Evolutionary conservation across 92 coral and sea anemone species (phyloP).

Genomic region (Pocillopora grandis): DNA sequence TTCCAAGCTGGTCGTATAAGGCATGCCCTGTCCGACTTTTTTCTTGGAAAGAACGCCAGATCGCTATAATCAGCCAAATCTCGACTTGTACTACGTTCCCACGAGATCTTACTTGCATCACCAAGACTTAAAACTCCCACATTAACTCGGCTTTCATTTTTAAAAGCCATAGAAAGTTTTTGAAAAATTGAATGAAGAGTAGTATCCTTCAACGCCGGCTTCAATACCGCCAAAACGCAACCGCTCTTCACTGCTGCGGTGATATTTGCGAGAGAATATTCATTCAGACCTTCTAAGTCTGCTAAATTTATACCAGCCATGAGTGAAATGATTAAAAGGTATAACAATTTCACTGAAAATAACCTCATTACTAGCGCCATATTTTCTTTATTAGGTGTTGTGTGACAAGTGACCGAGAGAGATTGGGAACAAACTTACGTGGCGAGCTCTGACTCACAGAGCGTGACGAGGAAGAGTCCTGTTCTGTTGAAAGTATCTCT

Average conservation of each 20-base stretch:
- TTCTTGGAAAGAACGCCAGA: slow-evolving; percentile 62
- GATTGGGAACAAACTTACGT: slow-evolving; percentile 22
- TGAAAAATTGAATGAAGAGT: not conserved
- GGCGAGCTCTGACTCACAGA: not conserved
- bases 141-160: slow-evolving; percentile 32
- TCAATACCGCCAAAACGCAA: slow-evolving; percentile 47
- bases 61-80: slow-evolving; percentile 11
- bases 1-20: slow-evolving; percentile 54
- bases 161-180: slow-evolving; percentile 39
- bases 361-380: slow-evolving; percentile 18
- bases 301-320: slow-evolving; percentile 8
- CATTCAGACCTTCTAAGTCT: slow-evolving; percentile 13
- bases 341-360: not conserved
- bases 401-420: not conserved
- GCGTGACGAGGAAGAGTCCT: no score
- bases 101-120: slow-evolving; percentile 10
- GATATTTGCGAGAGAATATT: slow-evolving; percentile 40
- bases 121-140: slow-evolving; percentile 36
- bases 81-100: slow-evolving; percentile 8
- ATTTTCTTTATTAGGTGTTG: slow-evolving; percentile 1
- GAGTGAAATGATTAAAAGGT: not conserved
- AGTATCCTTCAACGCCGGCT: not conserved
- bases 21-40: slow-evolving; percentile 60
- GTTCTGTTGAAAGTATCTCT: no score
- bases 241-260: slow-evolving; percentile 20